Evolutionary conservation across 2,888 invertebrate genomes (phyloP).

Genomic region (Lymantria monacha): DNA sequence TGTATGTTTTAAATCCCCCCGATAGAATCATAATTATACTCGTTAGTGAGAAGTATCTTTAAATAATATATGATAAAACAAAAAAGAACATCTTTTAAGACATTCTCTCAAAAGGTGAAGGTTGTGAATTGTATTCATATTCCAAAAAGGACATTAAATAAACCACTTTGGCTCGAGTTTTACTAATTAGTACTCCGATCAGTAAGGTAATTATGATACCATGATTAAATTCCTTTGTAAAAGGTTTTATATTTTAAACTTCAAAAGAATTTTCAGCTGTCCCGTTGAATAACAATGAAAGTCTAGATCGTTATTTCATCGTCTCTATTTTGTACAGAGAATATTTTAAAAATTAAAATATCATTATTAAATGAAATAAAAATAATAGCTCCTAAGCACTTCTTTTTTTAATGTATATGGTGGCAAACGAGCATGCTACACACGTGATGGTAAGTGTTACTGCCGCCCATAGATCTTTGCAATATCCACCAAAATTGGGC

Average conservation of each 20-base stretch:
- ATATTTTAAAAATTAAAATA: constrained; percentile 8
- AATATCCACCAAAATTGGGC: too few species aligned
- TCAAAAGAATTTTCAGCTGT: constrained; percentile 15
- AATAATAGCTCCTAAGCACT: too few species aligned
- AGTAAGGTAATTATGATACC: constrained; percentile 1
- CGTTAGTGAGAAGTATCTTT: too few species aligned
- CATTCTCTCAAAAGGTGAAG: neutral
- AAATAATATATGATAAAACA: neutral
- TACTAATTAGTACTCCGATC: neutral
- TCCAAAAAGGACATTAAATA: too few species aligned
- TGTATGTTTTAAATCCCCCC: too few species aligned
- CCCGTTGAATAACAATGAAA: constrained; percentile 14
- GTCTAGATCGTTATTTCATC: constrained; percentile 10
- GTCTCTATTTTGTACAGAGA: neutral
- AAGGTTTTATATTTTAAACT: constrained; percentile 7
- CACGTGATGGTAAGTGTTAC: too few species aligned
- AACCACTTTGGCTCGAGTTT: neutral
- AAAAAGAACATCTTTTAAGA: neutral
- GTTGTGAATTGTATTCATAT: too few species aligned
- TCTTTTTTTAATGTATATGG: too few species aligned
- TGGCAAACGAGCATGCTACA: too few species aligned
- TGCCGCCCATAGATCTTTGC: too few species aligned
- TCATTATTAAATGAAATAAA: too few species aligned
- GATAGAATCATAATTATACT: too few species aligned
- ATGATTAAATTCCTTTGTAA: constrained; percentile 7